phyloP scores from a whole-genome alignment of 2,888 invertebrate species.

The Panorpa germanica region DNA sequence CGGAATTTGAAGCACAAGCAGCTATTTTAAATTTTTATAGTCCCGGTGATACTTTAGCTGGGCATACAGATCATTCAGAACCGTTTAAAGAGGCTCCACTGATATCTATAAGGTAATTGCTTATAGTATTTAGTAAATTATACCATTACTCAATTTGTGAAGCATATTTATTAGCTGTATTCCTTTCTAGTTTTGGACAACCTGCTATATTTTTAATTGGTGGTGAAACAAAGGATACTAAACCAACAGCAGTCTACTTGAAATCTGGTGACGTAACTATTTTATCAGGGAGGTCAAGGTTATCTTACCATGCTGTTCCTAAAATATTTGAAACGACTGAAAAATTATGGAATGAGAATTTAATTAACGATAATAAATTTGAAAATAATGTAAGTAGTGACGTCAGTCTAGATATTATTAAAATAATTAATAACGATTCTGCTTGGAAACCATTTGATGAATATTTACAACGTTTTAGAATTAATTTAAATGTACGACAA shows the following conservation, averaged over 20 bases:
- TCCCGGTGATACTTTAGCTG: constrained; percentile 77
- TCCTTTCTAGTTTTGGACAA: constrained; percentile 71
- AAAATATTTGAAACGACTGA: constrained; percentile 41
- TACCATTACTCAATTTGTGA: constrained; percentile 6
- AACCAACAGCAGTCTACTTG: constrained; percentile 52
- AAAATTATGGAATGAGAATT: constrained; percentile 19
- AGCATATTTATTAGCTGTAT: constrained; percentile 4
- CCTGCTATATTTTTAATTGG: constrained; percentile 88
- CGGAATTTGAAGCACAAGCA: constrained; percentile 62
- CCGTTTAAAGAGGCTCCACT: constrained; percentile 68
- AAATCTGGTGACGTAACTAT: constrained; percentile 80
- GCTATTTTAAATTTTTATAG: constrained; percentile 95
- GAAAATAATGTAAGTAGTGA: too few relatives aligned
- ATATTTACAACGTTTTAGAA: constrained; percentile 54
- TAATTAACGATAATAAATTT: too few relatives aligned
- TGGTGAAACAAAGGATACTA: constrained; percentile 44
- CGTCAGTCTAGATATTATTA: too few relatives aligned
- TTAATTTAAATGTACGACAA: constrained; percentile 90
- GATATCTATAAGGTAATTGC: constrained; percentile 62
- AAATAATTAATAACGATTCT: too few relatives aligned
- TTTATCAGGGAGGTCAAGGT: constrained; percentile 70
- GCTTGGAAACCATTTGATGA: constrained; percentile 34
- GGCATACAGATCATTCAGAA: constrained; percentile 93
- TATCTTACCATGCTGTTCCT: constrained; percentile 89
- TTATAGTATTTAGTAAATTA: constrained; percentile 5